Evolutionary conservation across 2,888 invertebrate species (phyloP).

Genomic region (Capitulum mitella): DNA sequence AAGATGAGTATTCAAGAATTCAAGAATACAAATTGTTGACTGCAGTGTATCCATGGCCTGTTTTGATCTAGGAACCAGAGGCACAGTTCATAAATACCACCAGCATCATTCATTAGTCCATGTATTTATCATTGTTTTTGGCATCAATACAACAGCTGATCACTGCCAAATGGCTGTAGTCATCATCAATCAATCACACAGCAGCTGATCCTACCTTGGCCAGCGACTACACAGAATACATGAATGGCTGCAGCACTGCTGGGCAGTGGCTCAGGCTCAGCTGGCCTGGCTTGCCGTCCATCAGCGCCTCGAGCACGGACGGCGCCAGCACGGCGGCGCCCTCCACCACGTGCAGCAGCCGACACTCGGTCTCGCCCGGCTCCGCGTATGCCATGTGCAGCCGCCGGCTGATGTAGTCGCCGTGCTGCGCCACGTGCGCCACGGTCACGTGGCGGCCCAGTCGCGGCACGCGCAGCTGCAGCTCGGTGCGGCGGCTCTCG

Average conservation of each 20-base stretch:
- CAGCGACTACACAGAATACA: not conserved
- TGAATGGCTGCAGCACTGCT: not conserved
- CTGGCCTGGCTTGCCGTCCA: not conserved
- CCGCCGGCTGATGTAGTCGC: constrained; percentile 14
- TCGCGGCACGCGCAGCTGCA: not conserved
- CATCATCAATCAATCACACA: not conserved
- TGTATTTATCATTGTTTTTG: not conserved
- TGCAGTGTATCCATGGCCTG: not conserved
- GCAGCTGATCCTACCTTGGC: not conserved
- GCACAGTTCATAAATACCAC: not conserved
- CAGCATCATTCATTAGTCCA: not conserved
- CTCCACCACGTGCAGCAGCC: constrained; percentile 24
- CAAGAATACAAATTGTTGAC: not conserved
- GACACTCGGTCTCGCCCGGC: not conserved
- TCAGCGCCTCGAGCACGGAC: not conserved
- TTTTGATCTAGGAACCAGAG: no score
- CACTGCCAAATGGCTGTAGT: not conserved
- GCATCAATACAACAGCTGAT: not conserved
- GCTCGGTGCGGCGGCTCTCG: constrained; percentile 13
- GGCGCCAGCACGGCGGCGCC: not conserved
- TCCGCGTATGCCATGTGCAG: not conserved
- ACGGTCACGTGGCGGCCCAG: not conserved
- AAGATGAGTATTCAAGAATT: not conserved
- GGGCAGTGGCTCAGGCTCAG: not conserved
- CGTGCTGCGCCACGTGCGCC: not conserved